Evolutionary conservation across 1,140 invertebrate genomes (phyloP).

Genomic region (Epicauta chinensis): DNA sequence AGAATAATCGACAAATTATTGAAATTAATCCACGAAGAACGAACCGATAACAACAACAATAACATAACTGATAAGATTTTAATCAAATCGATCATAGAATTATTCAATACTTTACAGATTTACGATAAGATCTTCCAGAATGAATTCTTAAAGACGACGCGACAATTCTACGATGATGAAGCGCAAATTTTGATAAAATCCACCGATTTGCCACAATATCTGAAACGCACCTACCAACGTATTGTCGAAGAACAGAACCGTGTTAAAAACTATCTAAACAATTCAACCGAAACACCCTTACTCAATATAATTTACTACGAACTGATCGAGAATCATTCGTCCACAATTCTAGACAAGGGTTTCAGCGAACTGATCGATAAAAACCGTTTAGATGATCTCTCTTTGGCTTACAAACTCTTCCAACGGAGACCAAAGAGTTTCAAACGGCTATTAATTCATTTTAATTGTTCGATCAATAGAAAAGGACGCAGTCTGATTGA

Average conservation of each 20-base stretch:
- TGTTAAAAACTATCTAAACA: slow-evolving; percentile 85
- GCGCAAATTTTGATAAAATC: slow-evolving; percentile 81
- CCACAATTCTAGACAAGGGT: slow-evolving; percentile 84
- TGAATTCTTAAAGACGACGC: slow-evolving; percentile 84
- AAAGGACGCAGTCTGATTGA: slow-evolving; percentile 90
- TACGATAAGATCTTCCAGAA: slow-evolving; percentile 90
- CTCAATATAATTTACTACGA: slow-evolving; percentile 88
- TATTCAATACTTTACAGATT: slow-evolving; percentile 93
- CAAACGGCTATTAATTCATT: slow-evolving; percentile 76
- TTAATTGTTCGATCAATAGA: slow-evolving; percentile 92
- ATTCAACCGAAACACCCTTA: slow-evolving; percentile 81
- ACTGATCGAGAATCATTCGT: slow-evolving; percentile 82
- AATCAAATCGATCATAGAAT: slow-evolving; percentile 86
- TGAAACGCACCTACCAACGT: slow-evolving; percentile 86
- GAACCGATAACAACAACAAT: slow-evolving; percentile 79
- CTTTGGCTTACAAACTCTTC: slow-evolving; percentile 81
- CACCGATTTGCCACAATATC: slow-evolving; percentile 84
- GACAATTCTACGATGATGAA: slow-evolving; percentile 82
- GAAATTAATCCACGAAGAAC: slow-evolving; percentile 82
- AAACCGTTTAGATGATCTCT: slow-evolving; percentile 76
- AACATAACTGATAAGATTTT: slow-evolving; percentile 85
- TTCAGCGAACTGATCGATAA: slow-evolving; percentile 83
- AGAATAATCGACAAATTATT: slow-evolving; percentile 85
- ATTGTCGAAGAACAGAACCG: slow-evolving; percentile 89
- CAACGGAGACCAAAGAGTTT: slow-evolving; percentile 83